phyloP scores from a whole-genome alignment of 2,113 vertebrate species.

The Paramormyrops kingsleyae region DNA sequence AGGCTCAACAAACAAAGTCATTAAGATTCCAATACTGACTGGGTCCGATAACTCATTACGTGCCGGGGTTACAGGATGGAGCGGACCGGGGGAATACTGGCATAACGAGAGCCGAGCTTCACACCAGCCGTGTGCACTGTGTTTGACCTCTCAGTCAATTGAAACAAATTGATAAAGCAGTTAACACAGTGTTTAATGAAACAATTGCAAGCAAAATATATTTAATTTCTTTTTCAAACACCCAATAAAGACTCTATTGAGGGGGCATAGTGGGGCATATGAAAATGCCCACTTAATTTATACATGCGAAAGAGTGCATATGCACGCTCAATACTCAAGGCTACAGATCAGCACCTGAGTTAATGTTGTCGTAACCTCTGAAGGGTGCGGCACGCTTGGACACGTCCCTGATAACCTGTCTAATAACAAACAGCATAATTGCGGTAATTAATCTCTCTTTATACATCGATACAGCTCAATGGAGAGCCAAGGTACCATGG shows the following conservation, averaged over 20 bases:
- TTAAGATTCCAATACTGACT: slow-evolving; percentile 62
- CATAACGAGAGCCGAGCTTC: slow-evolving; percentile 52
- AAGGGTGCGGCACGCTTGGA: background rate
- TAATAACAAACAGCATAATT: background rate
- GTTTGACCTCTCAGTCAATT: slow-evolving; percentile 49
- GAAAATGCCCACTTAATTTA: background rate
- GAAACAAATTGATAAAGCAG: slow-evolving; percentile 40
- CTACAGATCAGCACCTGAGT: background rate
- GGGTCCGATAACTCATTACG: slow-evolving; percentile 54
- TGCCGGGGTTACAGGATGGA: slow-evolving; percentile 37
- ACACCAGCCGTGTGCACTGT: slow-evolving; percentile 53
- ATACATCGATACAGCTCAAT: background rate
- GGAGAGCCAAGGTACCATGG: background rate
- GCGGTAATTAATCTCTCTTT: background rate
- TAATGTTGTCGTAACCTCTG: background rate
- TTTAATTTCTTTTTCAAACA: slow-evolving; percentile 2
- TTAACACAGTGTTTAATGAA: slow-evolving; percentile 19
- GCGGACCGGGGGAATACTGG: slow-evolving; percentile 45
- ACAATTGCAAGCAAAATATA: background rate
- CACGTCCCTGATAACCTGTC: background rate
- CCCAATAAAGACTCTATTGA: background rate
- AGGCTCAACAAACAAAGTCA: slow-evolving; percentile 58
- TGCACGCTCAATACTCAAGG: background rate
- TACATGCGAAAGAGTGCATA: background rate
- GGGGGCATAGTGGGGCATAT: background rate